These are phyloP conservation scores for Rhinogobius similis DNA, from an alignment of 2,113 vertebrate genomes.

Conservation along the genomic window DNA sequence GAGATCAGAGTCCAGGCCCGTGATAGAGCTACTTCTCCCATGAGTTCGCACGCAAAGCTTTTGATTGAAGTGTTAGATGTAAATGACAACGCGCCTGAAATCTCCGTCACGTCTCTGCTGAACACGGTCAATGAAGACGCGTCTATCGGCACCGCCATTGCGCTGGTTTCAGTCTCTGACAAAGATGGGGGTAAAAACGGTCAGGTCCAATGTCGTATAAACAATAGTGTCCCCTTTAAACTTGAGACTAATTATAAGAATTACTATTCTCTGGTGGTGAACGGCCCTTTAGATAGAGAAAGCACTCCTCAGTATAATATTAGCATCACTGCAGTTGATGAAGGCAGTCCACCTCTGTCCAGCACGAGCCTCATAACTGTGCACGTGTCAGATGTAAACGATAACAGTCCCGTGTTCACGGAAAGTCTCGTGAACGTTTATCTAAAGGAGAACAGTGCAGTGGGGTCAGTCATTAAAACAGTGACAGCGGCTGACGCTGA, in stretches of 20 bases:
- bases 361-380: conserved; percentile 47
- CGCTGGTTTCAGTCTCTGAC: conserved; percentile 82
- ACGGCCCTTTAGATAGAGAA: conserved; percentile 69
- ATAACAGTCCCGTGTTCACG: conserved; percentile 80
- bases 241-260: conserved; percentile 71
- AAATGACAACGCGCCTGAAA: conserved; percentile 86
- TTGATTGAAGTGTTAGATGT: conserved; percentile 84
- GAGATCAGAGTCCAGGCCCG: conserved; percentile 45
- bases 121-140: conserved; percentile 74
- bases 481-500: no score
- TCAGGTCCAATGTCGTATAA: conserved; percentile 38
- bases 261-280: conserved; percentile 70
- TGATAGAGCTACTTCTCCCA: conserved; percentile 58
- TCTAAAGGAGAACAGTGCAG: conserved; percentile 72
- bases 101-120: conserved; percentile 79
- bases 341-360: conserved; percentile 78
- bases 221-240: conserved; percentile 65
- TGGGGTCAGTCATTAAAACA: no score
- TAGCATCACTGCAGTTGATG: conserved; percentile 76
- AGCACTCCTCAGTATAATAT: conserved; percentile 76
- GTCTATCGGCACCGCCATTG: conserved; percentile 74
- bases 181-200: conserved; percentile 79
- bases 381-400: conserved; percentile 84
- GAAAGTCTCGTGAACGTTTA: conserved; percentile 54
- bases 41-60: conserved; percentile 75